Base-by-base conservation (phyloP, 2,113 vertebrate genomes). In the Passer domesticus region DNA sequence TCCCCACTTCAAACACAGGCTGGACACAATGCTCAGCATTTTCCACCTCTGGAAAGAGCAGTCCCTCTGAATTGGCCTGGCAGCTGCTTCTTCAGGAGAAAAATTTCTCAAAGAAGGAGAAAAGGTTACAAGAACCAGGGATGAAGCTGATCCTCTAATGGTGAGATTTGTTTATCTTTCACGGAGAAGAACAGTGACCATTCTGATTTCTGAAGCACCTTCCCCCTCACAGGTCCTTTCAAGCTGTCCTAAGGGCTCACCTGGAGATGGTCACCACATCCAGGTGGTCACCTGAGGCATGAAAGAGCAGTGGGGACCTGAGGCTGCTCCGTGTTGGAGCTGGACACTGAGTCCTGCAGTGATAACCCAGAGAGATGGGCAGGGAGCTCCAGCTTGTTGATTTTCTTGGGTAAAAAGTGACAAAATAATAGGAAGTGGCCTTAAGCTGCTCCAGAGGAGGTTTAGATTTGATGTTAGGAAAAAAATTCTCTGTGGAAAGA, bases 21-120 rank as follows among this genome's bases (percentile, higher is more conserved):
- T 75, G 90, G 94, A 95, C 90, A 97, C 95, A 97, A 97, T 94
- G 89, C 84, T 56, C 15, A 14, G 66, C 90, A 94, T 97, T 95
- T 97, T 96, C 80, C 79, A 94, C 88, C 84, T 96, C 86, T 27
- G 49, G 72, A 78, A 85, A 64, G 55, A 47, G 37, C 28, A 28
- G 5, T 89, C 37, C 63, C 70, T 89, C 80, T 31, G 24, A 84
- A 77, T 25, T 76, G 69, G 46, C 74, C 89, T 67, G 52, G 69
- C 24, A 41, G 73, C 49, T 94, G 14, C 76, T 89, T 74, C 83
- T 58, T 52, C 64, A 52, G 83, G 73, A 81, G 50, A 60, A 89
- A 77, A 88, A 58, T 6, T 49, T 46, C 44, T 76, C 79, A 31
- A 3, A 82, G 69, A 25, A 90, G 50, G 27, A 80, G 47, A 7